Base-by-base conservation (phyloP, 2,888 invertebrate species). In the Pimpla rufipes region DNA sequence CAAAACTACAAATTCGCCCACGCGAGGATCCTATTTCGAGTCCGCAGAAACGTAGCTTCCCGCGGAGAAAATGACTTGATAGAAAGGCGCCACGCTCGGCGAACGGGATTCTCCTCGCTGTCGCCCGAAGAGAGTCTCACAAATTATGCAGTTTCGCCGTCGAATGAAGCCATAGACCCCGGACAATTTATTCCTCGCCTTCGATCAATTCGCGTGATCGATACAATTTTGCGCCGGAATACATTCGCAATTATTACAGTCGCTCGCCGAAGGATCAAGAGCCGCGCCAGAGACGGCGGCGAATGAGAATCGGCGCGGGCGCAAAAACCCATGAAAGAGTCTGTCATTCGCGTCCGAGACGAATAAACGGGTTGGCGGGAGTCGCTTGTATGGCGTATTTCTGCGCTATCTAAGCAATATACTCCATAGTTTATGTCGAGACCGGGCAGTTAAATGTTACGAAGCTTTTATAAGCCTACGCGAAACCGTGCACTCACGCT, bases 401-500 rank as follows among this genome's bases (percentile, higher is more conserved):
- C 89, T 89, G 87, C 87, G 86, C 89, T 89, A 87, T 90, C 90
- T 88, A 87, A 88, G 90, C 91, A 89, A 90, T 90, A 90, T 90
- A 90, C 88, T 91, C 83, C 86, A 88, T 89, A 89, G 89, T 91
- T 91, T 91, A 91, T 91, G 90, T 87, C 86, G 87, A 84, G 86
- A 88, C 88, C 88, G 81, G 87, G 90, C 88, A 91, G 89, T 91
- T 90, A 91, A 91, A 90, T 89, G 88, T 88, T 88, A 88, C 89
- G 87, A 86, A 87, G 90, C 89, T 91, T 92, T 92, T 91, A 91
- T 90, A 90, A 90, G 89, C 88, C 88, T 88, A 83, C 85, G 88
- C 86, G 89, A 89, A 89, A 90, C 85, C 87, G 86, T 86, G 86
- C 87, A 88, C 88, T 88, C 86, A 87, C 75, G 85, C 88, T 3